A percentile compares a stretch with the other conserved stretches of the same genome.
Evolutionary conservation across 1,140 invertebrate genomes (phyloP).

Genomic region (Euura lappo): DNA sequence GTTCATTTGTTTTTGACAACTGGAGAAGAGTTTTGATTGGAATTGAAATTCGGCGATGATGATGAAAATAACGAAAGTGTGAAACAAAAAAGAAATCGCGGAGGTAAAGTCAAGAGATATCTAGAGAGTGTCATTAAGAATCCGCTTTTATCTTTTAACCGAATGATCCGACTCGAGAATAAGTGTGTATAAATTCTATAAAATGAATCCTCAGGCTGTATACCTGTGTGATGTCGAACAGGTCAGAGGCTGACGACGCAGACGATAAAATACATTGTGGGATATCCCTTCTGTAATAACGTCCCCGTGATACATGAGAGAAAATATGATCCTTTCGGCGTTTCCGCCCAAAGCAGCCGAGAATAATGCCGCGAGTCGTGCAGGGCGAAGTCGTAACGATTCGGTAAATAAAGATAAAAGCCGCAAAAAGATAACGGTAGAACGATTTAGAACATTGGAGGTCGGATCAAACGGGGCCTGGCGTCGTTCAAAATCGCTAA

Average conservation of each 20-base stretch:
- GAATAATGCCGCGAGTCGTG: not conserved
- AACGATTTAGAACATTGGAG: slow-evolving; percentile 44
- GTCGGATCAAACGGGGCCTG: slow-evolving; percentile 27
- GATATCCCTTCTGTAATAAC: not conserved
- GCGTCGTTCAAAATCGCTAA: slow-evolving; percentile 42
- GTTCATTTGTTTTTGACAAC: not conserved
- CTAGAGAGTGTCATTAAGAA: slow-evolving; percentile 2
- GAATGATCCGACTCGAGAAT: not conserved
- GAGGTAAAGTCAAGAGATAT: not conserved
- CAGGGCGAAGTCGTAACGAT: slow-evolving; percentile 20
- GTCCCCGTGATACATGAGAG: not conserved
- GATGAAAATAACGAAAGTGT: not conserved
- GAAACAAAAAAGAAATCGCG: not conserved
- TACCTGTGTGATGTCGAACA: not conserved
- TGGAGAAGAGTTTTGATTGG: not conserved
- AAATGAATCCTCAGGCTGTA: not conserved
- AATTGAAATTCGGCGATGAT: not conserved
- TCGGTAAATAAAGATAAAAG: slow-evolving; percentile 39
- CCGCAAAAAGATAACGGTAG: slow-evolving; percentile 29
- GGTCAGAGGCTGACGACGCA: not conserved
- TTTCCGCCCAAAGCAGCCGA: not conserved
- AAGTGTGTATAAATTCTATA: not conserved
- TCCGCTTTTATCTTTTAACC: slow-evolving; percentile 1
- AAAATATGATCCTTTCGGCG: not conserved
- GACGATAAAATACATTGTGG: not conserved